Conservation (phyloP, 2,797 vertebrate genomes). For the Peromyscus aztecus region DNA sequence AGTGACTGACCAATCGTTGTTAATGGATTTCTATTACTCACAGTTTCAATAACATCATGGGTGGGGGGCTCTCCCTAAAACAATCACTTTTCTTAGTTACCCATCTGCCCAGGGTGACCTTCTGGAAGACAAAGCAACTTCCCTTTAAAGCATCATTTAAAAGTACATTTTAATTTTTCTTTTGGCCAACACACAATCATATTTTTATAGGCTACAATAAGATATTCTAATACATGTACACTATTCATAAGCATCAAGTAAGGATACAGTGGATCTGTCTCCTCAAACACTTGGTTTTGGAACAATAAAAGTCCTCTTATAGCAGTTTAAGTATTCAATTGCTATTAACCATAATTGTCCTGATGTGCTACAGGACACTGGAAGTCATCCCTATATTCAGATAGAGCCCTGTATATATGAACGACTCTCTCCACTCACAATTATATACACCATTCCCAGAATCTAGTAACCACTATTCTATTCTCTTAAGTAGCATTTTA, state of each 20-base stretch:
- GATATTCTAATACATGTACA: not conserved
- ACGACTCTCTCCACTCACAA: not conserved
- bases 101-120: not conserved
- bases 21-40: not conserved
- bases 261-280: not conserved
- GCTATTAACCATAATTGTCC: not conserved
- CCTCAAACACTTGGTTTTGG: not conserved
- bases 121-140: conserved; percentile 38
- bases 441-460: not conserved
- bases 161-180: not conserved
- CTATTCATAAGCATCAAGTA: not conserved
- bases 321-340: not conserved
- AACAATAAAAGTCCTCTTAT: not conserved
- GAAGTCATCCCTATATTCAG: not conserved
- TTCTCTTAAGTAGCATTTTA: not conserved
- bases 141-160: not conserved
- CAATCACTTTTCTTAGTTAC: not conserved
- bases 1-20: not conserved
- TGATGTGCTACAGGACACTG: not conserved
- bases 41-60: not conserved
- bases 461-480: not conserved
- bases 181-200: not conserved
- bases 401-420: not conserved
- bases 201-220: not conserved
- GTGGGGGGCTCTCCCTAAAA: not conserved